A percentile compares a stretch with the other conserved stretches of the same genome.
Conservation (phyloP, 2,888 invertebrate genomes). For the Dolomedes plantarius region DNA sequence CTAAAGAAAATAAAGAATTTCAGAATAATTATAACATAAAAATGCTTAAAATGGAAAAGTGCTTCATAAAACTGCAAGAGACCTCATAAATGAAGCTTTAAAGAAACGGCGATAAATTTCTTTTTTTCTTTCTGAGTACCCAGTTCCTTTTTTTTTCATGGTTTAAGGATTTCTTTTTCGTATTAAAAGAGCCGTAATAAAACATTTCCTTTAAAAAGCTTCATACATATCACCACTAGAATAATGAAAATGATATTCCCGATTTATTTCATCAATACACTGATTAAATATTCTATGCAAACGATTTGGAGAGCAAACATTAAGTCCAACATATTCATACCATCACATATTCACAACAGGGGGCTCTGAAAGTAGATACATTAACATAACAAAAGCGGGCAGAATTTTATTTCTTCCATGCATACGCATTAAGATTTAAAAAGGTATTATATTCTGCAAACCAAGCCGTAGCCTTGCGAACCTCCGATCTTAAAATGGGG, state of each 20-base stretch:
- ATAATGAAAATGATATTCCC: constrained; percentile 1
- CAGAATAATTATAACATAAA: too few relatives aligned
- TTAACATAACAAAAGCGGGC: constrained; percentile 47
- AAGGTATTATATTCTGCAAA: constrained; percentile 41
- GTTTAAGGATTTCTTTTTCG: background rate
- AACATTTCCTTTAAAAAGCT: background rate
- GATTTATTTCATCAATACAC: background rate
- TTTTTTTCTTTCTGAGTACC: too few relatives aligned
- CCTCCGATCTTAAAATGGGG: background rate
- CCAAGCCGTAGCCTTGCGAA: background rate
- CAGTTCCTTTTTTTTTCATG: too few relatives aligned
- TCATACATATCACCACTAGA: background rate
- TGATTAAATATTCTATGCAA: constrained; percentile 16
- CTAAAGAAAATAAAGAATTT: too few relatives aligned
- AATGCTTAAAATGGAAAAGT: too few relatives aligned
- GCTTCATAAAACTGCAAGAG: too few relatives aligned
- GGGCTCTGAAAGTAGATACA: constrained; percentile 13
- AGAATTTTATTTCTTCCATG: constrained; percentile 24
- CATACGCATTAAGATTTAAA: constrained; percentile 52
- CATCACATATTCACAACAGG: constrained; percentile 2
- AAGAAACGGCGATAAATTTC: too few relatives aligned
- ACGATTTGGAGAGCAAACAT: background rate
- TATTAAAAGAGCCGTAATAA: background rate
- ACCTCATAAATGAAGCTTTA: too few relatives aligned
- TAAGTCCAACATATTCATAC: background rate